A percentile compares a stretch with the other conserved stretches of the same genome.
Conservation (phyloP, 2,797 vertebrate genomes). For the Enteromius treurensis region DNA sequence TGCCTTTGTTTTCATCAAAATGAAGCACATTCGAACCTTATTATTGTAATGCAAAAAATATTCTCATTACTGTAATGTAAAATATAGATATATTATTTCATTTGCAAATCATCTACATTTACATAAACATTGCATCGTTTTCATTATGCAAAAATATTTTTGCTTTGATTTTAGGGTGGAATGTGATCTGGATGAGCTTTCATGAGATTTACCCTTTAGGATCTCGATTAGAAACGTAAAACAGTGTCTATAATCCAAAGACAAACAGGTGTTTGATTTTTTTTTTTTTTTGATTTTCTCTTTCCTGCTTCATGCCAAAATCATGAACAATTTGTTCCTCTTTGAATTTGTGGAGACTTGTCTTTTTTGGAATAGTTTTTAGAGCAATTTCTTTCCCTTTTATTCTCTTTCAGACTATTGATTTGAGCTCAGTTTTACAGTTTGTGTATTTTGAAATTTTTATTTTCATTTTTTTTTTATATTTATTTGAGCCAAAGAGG, state of each 20-base stretch:
- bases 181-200: slow-evolving; percentile 25
- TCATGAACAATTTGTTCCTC: slow-evolving; percentile 59
- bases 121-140: background rate
- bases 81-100: background rate
- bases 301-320: slow-evolving; percentile 41
- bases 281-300: background rate
- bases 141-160: background rate
- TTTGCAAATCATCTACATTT: background rate
- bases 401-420: slow-evolving; percentile 60
- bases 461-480: slow-evolving; percentile 51
- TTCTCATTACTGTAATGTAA: background rate
- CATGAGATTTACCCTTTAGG: slow-evolving; percentile 6
- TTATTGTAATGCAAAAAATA: no score
- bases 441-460: slow-evolving; percentile 64
- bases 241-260: slow-evolving; percentile 15
- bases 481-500: slow-evolving; percentile 85
- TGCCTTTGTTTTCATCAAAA: slow-evolving; percentile 5
- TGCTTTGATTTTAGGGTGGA: background rate
- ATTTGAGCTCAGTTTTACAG: slow-evolving; percentile 72
- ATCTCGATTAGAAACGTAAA: slow-evolving; percentile 4
- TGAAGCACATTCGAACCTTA: background rate
- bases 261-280: slow-evolving; percentile 16
- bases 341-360: slow-evolving; percentile 33
- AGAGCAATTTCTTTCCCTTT: slow-evolving; percentile 56
- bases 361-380: slow-evolving; percentile 47